Conservation (phyloP, 2,888 invertebrate species). For the Sthenelais limicola region DNA sequence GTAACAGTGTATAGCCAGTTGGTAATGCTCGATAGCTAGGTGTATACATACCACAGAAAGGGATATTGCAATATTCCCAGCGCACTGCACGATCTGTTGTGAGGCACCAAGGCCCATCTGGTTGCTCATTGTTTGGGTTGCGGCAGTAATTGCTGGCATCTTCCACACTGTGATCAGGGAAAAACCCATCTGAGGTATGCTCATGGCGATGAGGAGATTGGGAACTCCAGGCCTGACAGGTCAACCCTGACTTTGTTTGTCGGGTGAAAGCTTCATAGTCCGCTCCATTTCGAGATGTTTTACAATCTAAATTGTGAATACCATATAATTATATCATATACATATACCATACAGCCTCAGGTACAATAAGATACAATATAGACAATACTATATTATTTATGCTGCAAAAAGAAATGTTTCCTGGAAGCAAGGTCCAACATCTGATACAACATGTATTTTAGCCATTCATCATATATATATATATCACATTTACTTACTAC, state of each 20-base stretch:
- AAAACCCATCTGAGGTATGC: constrained; percentile 13
- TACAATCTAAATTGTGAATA: constrained; percentile 7
- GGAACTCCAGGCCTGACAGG: constrained; percentile 26
- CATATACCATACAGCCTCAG: no score
- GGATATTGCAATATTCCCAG: background rate
- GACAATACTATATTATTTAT: no score
- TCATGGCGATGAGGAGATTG: constrained; percentile 35
- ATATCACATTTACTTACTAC: no score
- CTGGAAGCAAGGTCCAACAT: no score
- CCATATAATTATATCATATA: no score
- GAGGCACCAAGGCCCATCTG: constrained; percentile 5
- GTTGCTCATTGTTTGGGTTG: background rate
- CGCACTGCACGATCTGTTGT: background rate
- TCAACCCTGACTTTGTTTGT: constrained; percentile 15
- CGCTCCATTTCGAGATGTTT: background rate
- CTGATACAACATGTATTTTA: no score
- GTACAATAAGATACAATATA: no score
- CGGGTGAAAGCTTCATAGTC: background rate
- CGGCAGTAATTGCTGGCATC: background rate
- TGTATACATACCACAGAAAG: background rate
- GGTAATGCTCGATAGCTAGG: no score
- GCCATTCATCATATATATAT: no score
- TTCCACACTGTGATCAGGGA: constrained; percentile 2
- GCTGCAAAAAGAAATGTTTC: no score
- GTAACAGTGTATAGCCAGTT: no score